These are phyloP conservation scores for Orussus abietinus DNA, from an alignment of 1,140 invertebrate genomes.

Conservation along the genomic window DNA sequence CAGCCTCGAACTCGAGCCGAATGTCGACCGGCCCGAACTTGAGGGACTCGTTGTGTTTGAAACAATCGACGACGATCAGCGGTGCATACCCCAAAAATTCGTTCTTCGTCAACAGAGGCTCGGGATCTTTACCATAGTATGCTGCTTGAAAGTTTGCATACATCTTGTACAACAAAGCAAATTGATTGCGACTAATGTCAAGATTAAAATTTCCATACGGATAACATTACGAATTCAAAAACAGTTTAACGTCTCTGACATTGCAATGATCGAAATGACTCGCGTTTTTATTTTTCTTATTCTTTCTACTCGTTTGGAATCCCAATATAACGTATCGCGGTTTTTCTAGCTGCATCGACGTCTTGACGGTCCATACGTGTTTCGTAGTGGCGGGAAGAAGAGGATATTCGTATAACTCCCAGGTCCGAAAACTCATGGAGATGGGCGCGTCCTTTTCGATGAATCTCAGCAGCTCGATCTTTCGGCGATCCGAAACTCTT, in stretches of 20 bases:
- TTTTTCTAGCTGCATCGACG: constrained; percentile 18
- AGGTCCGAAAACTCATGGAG: constrained; percentile 31
- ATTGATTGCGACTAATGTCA: constrained; percentile 27
- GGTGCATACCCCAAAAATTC: constrained; percentile 21
- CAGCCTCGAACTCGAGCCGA: constrained; percentile 31
- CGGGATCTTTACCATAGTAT: too few species aligned
- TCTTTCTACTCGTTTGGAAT: constrained; percentile 24
- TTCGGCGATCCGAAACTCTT: constrained; percentile 19
- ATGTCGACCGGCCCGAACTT: constrained; percentile 31
- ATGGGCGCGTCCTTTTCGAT: constrained; percentile 25
- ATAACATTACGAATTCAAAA: constrained; percentile 35
- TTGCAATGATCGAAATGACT: constrained; percentile 27
- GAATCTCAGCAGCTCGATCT: constrained; percentile 22
- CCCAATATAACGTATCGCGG: constrained; percentile 25
- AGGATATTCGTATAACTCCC: constrained; percentile 39
- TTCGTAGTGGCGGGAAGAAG: constrained; percentile 26
- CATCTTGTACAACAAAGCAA: constrained; percentile 29
- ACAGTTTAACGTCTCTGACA: constrained; percentile 28
- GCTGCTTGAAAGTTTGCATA: constrained; percentile 29
- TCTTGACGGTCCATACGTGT: constrained; percentile 24
- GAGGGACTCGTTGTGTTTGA: constrained; percentile 31
- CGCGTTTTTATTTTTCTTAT: constrained; percentile 10
- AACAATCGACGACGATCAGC: constrained; percentile 33
- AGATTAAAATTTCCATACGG: constrained; percentile 33
- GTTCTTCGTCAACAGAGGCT: constrained; percentile 6